Evolutionary conservation across 1,140 invertebrate species (phyloP).

Genomic region (Tetragonula clypearis): DNA sequence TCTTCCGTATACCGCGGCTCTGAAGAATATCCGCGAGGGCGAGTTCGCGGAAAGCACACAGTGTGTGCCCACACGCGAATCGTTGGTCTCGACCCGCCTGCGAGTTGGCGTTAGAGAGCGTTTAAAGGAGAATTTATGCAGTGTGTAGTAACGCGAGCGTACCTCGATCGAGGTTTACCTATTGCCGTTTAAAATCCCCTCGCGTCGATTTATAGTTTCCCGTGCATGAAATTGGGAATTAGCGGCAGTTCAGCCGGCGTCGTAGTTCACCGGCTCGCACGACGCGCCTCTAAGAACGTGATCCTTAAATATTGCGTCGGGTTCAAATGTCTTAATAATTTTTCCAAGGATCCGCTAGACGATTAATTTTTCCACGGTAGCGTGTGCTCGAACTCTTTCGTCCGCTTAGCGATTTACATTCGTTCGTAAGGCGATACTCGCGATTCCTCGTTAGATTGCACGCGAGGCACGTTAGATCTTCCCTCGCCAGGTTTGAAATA

Average conservation of each 20-base stretch:
- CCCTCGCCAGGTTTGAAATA: neutral
- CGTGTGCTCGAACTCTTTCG: neutral
- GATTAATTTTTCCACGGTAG: neutral
- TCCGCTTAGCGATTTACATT: no score
- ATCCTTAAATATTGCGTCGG: slow-evolving; percentile 26
- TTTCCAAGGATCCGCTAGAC: neutral
- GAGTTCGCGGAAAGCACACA: slow-evolving; percentile 23
- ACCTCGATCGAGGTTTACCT: slow-evolving; percentile 55
- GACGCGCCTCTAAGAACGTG: neutral
- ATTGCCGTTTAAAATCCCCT: slow-evolving; percentile 48
- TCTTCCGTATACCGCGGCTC: neutral
- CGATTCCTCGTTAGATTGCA: no score
- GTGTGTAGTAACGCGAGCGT: slow-evolving; percentile 40
- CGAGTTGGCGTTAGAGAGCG: slow-evolving; percentile 39
- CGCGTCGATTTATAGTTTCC: slow-evolving; percentile 60
- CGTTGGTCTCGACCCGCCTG: slow-evolving; percentile 30
- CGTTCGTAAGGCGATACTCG: neutral
- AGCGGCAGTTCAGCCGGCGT: slow-evolving; percentile 27
- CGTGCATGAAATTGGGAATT: slow-evolving; percentile 64
- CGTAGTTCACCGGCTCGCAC: slow-evolving; percentile 14
- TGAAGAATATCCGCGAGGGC: slow-evolving; percentile 32
- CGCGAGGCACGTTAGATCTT: neutral
- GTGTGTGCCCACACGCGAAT: slow-evolving; percentile 33
- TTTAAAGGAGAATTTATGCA: slow-evolving; percentile 55
- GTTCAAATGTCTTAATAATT: slow-evolving; percentile 31